Percentiles rank a stretch among this genome's conserved stretches.
These are phyloP conservation scores for Sisor rabdophorus DNA, from an alignment of 2,113 vertebrate species.

Conservation along the genomic window DNA sequence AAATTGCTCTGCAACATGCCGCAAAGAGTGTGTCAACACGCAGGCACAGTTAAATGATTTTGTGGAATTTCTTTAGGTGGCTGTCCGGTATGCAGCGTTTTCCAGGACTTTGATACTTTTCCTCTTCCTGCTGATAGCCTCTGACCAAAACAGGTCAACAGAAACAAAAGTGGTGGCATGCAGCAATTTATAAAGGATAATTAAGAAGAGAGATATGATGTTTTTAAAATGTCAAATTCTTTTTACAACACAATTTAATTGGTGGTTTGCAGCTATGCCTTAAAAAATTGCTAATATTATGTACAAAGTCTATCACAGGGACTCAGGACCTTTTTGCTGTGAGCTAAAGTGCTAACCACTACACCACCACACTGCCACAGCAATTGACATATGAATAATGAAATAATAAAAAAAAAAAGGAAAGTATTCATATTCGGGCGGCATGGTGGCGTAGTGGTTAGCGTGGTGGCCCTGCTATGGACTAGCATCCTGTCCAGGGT, in stretches of 20 bases:
- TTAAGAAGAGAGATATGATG: not conserved
- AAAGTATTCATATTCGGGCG: too few relatives aligned
- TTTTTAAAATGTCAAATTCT: not conserved
- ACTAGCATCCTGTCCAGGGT: too few relatives aligned
- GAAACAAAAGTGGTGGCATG: not conserved
- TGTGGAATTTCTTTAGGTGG: constrained; percentile 49
- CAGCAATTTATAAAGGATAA: not conserved
- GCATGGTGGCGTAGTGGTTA: too few relatives aligned
- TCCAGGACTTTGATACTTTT: constrained; percentile 35
- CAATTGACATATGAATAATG: too few relatives aligned
- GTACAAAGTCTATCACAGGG: too few relatives aligned
- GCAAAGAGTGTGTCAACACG: constrained; percentile 52
- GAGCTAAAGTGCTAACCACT: too few relatives aligned
- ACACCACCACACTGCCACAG: too few relatives aligned
- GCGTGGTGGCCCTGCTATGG: too few relatives aligned
- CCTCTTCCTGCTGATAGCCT: not conserved
- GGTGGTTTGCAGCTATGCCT: not conserved
- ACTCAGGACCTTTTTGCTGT: too few relatives aligned
- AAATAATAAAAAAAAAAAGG: too few relatives aligned
- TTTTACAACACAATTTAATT: not conserved
- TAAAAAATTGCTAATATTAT: not conserved
- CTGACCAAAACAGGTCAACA: constrained; percentile 36
- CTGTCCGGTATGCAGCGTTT: constrained; percentile 41
- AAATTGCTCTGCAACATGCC: constrained; percentile 21
- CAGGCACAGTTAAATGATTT: constrained; percentile 41